phyloP scores from a whole-genome alignment of 2,797 vertebrate genomes.

The Scolopax bukidnonensis region DNA sequence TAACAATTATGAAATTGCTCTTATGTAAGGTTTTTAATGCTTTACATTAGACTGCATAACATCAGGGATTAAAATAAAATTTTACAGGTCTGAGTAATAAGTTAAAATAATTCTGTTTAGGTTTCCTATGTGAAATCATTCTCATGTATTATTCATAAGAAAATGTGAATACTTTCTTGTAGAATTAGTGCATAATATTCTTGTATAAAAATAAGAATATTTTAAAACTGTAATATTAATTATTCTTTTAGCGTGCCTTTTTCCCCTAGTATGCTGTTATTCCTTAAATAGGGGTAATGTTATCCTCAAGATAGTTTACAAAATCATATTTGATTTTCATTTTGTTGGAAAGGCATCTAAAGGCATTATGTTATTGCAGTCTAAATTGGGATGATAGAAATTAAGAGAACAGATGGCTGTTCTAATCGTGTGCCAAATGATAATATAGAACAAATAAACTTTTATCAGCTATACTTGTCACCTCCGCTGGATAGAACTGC shows the following conservation, averaged over 20 bases:
- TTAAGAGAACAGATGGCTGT: constrained; percentile 70
- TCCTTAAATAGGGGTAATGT: constrained; percentile 27
- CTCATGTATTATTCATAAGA: constrained; percentile 51
- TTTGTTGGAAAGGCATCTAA: constrained; percentile 60
- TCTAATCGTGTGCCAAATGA: constrained; percentile 55
- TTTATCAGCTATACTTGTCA: constrained; percentile 39
- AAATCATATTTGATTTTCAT: constrained; percentile 58
- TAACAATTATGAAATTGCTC: constrained; percentile 46
- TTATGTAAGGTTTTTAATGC: constrained; percentile 54
- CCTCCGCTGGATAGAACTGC: background rate
- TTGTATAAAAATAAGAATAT: constrained; percentile 30
- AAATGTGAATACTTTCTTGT: constrained; percentile 12
- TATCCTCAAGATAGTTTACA: constrained; percentile 44
- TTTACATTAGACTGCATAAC: constrained; percentile 44
- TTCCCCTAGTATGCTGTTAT: background rate
- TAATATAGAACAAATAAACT: constrained; percentile 18
- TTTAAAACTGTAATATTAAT: constrained; percentile 46
- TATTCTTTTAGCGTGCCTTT: constrained; percentile 37
- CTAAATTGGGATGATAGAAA: constrained; percentile 66
- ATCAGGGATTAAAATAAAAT: constrained; percentile 63
- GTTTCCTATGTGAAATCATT: constrained; percentile 48
- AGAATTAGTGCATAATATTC: constrained; percentile 26
- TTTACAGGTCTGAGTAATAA: constrained; percentile 41
- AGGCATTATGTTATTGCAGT: background rate
- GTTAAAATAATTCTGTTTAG: constrained; percentile 50